Conservation (phyloP, 2,888 invertebrate species). For the Trachelus iudaicus region DNA sequence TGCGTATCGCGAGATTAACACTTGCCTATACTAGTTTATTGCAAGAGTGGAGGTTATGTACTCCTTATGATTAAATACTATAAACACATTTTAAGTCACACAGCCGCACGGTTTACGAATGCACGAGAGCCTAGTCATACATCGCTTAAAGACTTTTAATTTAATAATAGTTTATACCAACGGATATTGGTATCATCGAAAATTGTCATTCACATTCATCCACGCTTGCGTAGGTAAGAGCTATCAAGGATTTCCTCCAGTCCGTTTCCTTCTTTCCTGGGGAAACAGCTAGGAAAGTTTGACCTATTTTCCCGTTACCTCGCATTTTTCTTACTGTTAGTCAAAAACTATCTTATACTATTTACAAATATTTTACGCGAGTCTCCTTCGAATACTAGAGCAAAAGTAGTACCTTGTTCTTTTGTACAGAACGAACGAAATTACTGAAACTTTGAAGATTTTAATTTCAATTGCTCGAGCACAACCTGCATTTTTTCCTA, state of each 20-base stretch:
- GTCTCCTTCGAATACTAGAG: not conserved
- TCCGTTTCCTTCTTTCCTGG: not conserved
- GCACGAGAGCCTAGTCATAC: slow-evolving; percentile 22
- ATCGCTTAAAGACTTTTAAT: not conserved
- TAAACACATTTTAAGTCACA: slow-evolving; percentile 47
- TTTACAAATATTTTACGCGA: not conserved
- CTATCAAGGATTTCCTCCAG: not conserved
- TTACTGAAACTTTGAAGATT: not conserved
- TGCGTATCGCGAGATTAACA: not conserved
- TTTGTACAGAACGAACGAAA: not conserved
- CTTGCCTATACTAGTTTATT: not conserved
- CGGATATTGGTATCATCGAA: not conserved
- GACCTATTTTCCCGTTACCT: not conserved
- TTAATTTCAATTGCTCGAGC: too few species aligned
- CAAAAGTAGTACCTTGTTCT: not conserved
- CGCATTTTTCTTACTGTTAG: not conserved
- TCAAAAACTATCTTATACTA: not conserved
- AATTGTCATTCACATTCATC: not conserved
- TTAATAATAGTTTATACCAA: not conserved
- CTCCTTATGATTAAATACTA: not conserved
- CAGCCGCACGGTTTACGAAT: slow-evolving; percentile 50
- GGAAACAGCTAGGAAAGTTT: not conserved
- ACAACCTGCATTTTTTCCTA: not conserved
- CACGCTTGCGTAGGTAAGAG: not conserved
- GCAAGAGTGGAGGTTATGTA: not conserved